Evolutionary conservation across 2,113 vertebrate genomes (phyloP).

Genomic region (Amphilophus citrinellus): DNA sequence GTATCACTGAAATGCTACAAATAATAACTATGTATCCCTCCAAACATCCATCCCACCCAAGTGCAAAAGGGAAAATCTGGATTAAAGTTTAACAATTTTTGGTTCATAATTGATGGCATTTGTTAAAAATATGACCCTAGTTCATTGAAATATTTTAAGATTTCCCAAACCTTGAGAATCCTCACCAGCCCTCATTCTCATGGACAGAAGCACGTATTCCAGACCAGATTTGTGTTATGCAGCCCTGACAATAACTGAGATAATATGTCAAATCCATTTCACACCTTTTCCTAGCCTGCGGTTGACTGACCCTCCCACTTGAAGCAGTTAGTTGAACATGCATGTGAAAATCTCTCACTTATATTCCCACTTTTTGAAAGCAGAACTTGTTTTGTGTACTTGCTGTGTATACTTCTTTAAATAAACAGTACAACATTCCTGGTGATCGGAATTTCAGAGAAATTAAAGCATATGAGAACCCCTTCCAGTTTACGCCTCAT

Average conservation of each 20-base stretch:
- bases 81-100: background rate
- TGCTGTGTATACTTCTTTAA: slow-evolving; percentile 14
- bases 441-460: slow-evolving; percentile 36
- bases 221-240: background rate
- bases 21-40: background rate
- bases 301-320: background rate
- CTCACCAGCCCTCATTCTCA: background rate
- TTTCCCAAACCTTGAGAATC: background rate
- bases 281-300: background rate
- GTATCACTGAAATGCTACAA: background rate
- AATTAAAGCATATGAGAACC: slow-evolving; percentile 11
- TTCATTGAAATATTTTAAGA: background rate
- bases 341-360: slow-evolving; percentile 30
- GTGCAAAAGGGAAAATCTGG: background rate
- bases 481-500: slow-evolving; percentile 84
- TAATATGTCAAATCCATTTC: background rate
- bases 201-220: background rate
- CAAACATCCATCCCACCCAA: background rate
- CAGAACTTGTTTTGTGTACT: slow-evolving; percentile 18
- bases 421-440: slow-evolving; percentile 30
- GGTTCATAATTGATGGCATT: background rate
- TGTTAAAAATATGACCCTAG: background rate
- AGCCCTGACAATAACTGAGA: slow-evolving; percentile 48
- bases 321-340: slow-evolving; percentile 45
- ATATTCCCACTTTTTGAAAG: slow-evolving; percentile 21